Conservation (phyloP, 2,113 vertebrate genomes). For the Xiphophorus maculatus region DNA sequence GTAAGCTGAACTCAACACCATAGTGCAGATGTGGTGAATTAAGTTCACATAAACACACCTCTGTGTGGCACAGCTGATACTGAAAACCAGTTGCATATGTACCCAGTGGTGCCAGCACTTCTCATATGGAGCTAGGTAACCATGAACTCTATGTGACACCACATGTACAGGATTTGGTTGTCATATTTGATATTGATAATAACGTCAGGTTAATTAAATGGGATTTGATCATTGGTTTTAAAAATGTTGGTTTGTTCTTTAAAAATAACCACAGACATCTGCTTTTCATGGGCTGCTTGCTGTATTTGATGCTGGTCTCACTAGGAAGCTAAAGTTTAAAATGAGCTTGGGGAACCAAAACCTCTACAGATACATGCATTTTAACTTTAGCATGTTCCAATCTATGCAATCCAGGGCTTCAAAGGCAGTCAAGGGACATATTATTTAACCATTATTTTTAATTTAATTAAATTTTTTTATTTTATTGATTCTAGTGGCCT, state of each 20-base stretch:
- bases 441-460: background rate
- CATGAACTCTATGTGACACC: background rate
- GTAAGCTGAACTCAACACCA: background rate
- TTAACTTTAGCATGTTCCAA: background rate
- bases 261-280: background rate
- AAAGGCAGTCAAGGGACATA: too few species aligned
- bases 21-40: background rate
- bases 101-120: too few species aligned
- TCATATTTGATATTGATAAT: too few species aligned
- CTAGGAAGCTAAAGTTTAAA: background rate
- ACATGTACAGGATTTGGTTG: background rate
- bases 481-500: too few species aligned
- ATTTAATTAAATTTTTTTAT: background rate
- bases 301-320: background rate
- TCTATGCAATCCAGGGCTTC: too few species aligned
- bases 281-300: background rate
- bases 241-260: background rate
- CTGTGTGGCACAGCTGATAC: conserved; percentile 3
- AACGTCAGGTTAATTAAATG: too few species aligned
- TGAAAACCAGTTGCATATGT: background rate
- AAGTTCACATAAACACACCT: background rate
- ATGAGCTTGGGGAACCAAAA: background rate
- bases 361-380: background rate
- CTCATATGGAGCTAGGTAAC: too few species aligned
- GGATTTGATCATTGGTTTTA: background rate